A percentile compares a stretch with the other conserved stretches of the same genome.
Conservation (phyloP, 2,888 invertebrate species). For the Axea sp. region DNA sequence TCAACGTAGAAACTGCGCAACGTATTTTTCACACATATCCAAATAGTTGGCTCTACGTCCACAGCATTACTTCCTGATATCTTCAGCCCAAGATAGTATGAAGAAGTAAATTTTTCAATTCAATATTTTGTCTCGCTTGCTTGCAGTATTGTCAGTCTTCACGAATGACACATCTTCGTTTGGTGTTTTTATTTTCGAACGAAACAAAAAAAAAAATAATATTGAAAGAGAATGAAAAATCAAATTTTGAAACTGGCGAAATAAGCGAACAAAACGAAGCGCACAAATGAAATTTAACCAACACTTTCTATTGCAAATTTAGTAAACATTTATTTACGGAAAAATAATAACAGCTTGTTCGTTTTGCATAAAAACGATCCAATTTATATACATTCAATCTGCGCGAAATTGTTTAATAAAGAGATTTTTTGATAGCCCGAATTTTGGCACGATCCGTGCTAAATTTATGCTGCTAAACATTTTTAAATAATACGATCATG, state of each 20-base stretch:
- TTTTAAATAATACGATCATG: background rate
- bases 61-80: no score
- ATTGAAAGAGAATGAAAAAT: no score
- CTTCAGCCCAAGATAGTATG: no score
- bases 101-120: no score
- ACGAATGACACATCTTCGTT: no score
- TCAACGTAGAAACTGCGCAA: background rate
- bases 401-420: conserved; percentile 16
- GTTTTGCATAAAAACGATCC: conserved; percentile 25
- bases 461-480: background rate
- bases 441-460: conserved; percentile 11
- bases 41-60: background rate
- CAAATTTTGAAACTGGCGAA: background rate
- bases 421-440: conserved; percentile 12
- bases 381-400: conserved; percentile 1
- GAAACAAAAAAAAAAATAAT: no score
- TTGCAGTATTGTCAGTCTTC: no score
- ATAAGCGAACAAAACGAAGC: background rate
- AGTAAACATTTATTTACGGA: conserved; percentile 16
- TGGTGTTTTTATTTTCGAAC: no score
- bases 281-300: background rate
- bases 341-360: conserved; percentile 15
- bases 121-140: no score
- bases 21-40: background rate
- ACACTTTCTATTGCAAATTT: conserved; percentile 3